These are phyloP conservation scores for Conus ventricosus DNA, from an alignment of 1,140 invertebrate genomes.

Conservation along the genomic window DNA sequence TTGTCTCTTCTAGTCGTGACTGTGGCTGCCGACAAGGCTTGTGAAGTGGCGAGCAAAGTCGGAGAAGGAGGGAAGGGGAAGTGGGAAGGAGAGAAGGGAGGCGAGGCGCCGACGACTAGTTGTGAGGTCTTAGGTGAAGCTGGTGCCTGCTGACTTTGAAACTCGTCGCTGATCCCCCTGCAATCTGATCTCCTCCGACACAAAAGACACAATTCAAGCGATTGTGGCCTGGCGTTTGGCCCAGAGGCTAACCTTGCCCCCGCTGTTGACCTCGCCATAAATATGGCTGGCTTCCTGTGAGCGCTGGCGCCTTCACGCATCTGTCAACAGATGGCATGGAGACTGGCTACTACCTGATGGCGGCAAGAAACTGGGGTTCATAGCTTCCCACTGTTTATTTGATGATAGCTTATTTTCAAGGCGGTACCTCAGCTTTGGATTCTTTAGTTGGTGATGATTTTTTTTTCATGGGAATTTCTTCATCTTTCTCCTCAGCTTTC, in stretches of 20 bases:
- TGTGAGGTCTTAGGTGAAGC: not conserved
- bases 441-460: too few species aligned
- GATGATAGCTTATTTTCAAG: too few species aligned
- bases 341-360: not conserved
- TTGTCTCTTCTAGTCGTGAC: too few species aligned
- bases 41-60: not conserved
- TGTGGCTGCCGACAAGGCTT: too few species aligned
- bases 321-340: not conserved
- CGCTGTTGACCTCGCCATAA: not conserved
- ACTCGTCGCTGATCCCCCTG: not conserved
- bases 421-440: too few species aligned
- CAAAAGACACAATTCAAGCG: not conserved
- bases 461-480: too few species aligned
- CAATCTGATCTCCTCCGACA: not conserved
- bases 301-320: slow-evolving; percentile 3
- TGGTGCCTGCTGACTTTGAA: not conserved
- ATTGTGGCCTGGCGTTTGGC: not conserved
- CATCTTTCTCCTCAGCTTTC: too few species aligned
- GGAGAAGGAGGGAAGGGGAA: too few species aligned
- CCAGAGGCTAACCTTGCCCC: not conserved
- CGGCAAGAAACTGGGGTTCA: too few species aligned
- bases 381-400: too few species aligned
- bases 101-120: not conserved
- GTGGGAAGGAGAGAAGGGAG: too few species aligned
- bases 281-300: not conserved